Conservation (phyloP, 1,140 invertebrate species). For the Pemphigus obesinymphae region DNA sequence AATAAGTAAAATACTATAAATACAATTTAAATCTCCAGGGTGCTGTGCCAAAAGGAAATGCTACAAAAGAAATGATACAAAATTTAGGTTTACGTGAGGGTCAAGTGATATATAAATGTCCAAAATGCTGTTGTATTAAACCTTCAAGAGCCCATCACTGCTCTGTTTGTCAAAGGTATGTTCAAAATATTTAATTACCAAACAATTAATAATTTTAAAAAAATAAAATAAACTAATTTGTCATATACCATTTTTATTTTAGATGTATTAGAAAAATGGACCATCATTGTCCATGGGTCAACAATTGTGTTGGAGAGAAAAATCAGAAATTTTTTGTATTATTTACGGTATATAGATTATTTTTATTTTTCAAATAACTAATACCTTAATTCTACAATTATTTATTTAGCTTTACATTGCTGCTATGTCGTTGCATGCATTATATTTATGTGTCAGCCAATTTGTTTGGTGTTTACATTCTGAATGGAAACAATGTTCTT, state of each 20-base stretch:
- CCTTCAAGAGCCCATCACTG: constrained; percentile 98
- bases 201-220: not conserved
- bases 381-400: not conserved
- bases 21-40: constrained; percentile 60
- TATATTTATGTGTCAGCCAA: constrained; percentile 87
- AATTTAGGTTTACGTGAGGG: constrained; percentile 88
- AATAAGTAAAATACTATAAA: no score
- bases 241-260: constrained; percentile 9
- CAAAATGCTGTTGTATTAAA: constrained; percentile 98
- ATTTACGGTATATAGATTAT: constrained; percentile 78
- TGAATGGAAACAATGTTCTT: constrained; percentile 92
- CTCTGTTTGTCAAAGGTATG: constrained; percentile 82
- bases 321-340: constrained; percentile 99
- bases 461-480: constrained; percentile 88
- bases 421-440: constrained; percentile 86
- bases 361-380: not conserved
- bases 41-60: constrained; percentile 96
- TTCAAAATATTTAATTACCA: not conserved
- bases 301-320: constrained; percentile 98
- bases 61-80: constrained; percentile 96
- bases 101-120: constrained; percentile 94
- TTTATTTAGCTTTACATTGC: constrained; percentile 93
- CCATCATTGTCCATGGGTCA: constrained; percentile 98
- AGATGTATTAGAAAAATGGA: constrained; percentile 98
- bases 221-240: not conserved